These are phyloP conservation scores for Calidris pygmaea DNA, from an alignment of 2,113 vertebrate species.

Conservation along the genomic window DNA sequence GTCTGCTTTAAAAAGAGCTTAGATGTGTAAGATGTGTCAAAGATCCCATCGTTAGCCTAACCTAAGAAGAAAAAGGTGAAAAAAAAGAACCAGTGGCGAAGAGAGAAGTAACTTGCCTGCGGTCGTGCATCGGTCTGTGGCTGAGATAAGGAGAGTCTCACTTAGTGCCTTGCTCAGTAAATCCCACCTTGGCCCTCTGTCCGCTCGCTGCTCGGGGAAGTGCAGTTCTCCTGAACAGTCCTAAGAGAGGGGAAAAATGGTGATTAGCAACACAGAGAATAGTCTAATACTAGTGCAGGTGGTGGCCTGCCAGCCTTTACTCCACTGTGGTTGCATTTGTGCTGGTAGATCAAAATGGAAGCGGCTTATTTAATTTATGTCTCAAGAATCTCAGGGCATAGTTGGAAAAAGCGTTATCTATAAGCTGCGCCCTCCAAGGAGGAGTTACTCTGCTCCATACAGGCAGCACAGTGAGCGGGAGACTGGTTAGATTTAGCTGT, in stretches of 20 bases:
- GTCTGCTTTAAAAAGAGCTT: neutral
- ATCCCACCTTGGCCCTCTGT: neutral
- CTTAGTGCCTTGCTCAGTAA: accelerated
- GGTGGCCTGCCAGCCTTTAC: neutral
- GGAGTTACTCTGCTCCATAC: accelerated
- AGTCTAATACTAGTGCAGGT: neutral
- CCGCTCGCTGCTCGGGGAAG: accelerated
- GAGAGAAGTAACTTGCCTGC: neutral
- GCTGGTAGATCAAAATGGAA: neutral
- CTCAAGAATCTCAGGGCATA: neutral
- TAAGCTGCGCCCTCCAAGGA: neutral
- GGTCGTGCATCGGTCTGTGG: neutral
- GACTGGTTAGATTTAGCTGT: neutral
- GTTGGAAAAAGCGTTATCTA: neutral
- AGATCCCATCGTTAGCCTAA: neutral
- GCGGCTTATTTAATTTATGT: neutral
- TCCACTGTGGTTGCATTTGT: accelerated
- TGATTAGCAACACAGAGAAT: accelerated
- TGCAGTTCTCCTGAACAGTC: accelerated
- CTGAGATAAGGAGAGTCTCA: neutral
- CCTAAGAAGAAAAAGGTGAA: neutral
- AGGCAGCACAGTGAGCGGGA: neutral
- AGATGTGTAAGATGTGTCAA: neutral
- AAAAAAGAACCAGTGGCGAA: neutral
- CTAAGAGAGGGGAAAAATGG: neutral